Evolutionary conservation across 2,113 vertebrate genomes (phyloP).

Genomic region (Gymnobelideus leadbeateri): DNA sequence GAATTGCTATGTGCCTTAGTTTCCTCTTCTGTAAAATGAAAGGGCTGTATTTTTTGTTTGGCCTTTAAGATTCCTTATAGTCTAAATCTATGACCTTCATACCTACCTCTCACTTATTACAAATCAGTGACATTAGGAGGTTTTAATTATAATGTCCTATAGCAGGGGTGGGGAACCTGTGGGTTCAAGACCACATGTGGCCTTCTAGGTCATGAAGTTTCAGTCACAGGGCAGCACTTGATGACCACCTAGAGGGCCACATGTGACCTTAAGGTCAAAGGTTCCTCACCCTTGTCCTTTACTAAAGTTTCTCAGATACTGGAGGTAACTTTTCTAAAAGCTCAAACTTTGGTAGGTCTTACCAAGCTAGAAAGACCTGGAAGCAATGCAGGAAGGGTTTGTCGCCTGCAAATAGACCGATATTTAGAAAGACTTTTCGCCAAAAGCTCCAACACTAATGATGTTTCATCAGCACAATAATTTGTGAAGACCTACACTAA

Average conservation of each 20-base stretch:
- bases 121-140: not conserved
- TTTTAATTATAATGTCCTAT: not conserved
- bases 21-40: not conserved
- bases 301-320: not conserved
- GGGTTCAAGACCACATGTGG: no score
- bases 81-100: not conserved
- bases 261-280: no score
- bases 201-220: no score
- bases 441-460: not conserved
- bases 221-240: no score
- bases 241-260: no score
- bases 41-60: not conserved
- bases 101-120: not conserved
- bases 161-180: no score
- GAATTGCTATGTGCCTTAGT: not conserved
- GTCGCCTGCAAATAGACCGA: not conserved
- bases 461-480: not conserved
- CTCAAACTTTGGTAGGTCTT: not conserved
- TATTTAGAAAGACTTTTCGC: not conserved
- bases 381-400: not conserved
- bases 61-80: not conserved
- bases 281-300: no score
- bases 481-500: not conserved
- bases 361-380: not conserved
- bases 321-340: not conserved